phyloP scores from a whole-genome alignment of 1,140 invertebrate genomes.

The Streblospio benedicti region DNA sequence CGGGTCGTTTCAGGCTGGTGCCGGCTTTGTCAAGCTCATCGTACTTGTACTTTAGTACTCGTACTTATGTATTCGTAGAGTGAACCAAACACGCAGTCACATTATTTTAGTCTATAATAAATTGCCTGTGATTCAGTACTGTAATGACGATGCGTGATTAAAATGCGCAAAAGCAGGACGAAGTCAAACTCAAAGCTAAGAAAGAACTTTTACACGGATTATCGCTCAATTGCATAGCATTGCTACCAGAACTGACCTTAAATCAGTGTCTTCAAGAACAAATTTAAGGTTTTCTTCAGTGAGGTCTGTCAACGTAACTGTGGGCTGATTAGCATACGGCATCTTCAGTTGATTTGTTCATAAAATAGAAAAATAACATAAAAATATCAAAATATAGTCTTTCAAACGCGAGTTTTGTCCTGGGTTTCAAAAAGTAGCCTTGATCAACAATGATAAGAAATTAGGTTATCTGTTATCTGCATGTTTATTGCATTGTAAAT shows the following conservation, averaged over 20 bases:
- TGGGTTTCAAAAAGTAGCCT: too few relatives aligned
- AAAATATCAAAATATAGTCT: not conserved
- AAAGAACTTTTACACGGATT: not conserved
- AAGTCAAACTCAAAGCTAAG: not conserved
- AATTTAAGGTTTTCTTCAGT: conserved; percentile 97
- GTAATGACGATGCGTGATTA: not conserved
- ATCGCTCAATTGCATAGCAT: not conserved
- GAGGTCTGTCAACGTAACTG: conserved; percentile 82
- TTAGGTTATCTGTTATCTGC: too few relatives aligned
- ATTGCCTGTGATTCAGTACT: not conserved
- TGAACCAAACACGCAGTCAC: too few relatives aligned
- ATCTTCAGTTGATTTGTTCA: too few relatives aligned
- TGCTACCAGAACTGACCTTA: conserved; percentile 56
- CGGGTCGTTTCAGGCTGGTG: too few relatives aligned
- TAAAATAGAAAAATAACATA: conserved; percentile 1
- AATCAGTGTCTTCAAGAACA: conserved; percentile 92
- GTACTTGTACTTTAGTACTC: too few relatives aligned
- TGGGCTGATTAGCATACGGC: conserved; percentile 97
- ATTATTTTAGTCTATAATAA: too few relatives aligned
- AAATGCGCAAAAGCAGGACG: too few relatives aligned
- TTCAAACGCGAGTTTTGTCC: not conserved
- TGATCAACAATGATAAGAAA: too few relatives aligned
- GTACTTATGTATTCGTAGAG: too few relatives aligned
- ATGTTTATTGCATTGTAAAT: too few relatives aligned
- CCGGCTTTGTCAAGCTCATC: too few relatives aligned